Base-by-base conservation (phyloP, 2,888 invertebrate genomes). In the Eupithecia exiguata region DNA sequence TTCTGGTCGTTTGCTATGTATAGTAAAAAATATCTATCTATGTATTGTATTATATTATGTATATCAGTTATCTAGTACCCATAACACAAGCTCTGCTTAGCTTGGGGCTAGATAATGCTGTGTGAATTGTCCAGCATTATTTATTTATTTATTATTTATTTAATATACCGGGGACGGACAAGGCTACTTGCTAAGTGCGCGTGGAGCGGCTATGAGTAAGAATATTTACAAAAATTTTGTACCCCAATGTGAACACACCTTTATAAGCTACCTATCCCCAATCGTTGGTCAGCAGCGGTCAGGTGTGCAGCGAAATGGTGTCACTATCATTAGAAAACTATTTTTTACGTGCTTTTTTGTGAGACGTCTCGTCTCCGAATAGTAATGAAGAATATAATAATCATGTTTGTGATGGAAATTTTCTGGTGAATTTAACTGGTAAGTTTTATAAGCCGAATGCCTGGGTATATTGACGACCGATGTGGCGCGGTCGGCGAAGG, bases 251-350 rank as follows among this genome's bases (percentile, higher is more conserved):
- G 62, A 12, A 66, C n/a, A 14, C 66, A 10, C 68, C 73, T 58
- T 87, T 81, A 82, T 78, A 53, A 30, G 14, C 62, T 74, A 63
- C 63, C 74, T 70, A 70, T 67, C 68, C 58, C 25, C 70, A 18
- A 73, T 69, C 76, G 53, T 67, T 71, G 73, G 71, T 76, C 71
- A 76, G 73, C 76, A 40, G 69, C 71, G 76, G 69, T 76, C 73
- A 76, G 76, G 76, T 76, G 76, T 73, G 69, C 67, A 63, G 76
- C 67, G 71, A 76, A 76, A 74, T 49, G 73, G 73, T 76, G 76
- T 76, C 76, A 76, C 73, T 66, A 69, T 76, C 76, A 69, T 71
- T 76, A 76, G 76, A 73, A 73, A 76, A 76, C 71, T 66, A 73
- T 67, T 69, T 68, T 75, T 76, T 73, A 74, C 62, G 69, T 43